Evolutionary conservation across 1,140 invertebrate genomes (phyloP), one percentile per base, ranked within the genome.

Genomic region (Apolygus lucorum): DNA sequence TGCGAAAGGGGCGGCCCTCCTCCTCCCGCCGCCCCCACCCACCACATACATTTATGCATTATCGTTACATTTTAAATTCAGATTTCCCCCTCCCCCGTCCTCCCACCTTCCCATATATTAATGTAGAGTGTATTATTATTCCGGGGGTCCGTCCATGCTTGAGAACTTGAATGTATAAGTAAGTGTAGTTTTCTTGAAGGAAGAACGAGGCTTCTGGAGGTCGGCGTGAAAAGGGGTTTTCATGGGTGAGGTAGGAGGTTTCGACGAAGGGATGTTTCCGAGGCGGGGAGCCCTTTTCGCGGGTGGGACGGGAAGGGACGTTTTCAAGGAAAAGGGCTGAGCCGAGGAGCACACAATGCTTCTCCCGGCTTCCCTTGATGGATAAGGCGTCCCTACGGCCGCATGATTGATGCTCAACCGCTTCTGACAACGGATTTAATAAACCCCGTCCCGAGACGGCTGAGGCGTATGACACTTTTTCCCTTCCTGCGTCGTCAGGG

Each of bases 101-200:
- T 69, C 52, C 63, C 59, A 63, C 71, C 66, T 67, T 65, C 71
- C 67, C 79, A 80, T 81, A 78, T 81, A 81, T 81, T 81, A 80
- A 81, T 79, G 80, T 80, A 76, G 74, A 77, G 76, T 76, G 78
- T 80, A 79, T 81, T 81, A 82, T 82, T 82, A 82, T 81, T 82
- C 80, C 77, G 75, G 76, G 76, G 77, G 77, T 79, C 79, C 77
- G 74, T 73, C 76, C 73, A 77, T 76, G 77, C 76, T 77, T 76
- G 76, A 77, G 81, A 80, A 81, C 79, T 80, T 79, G 79, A 81
- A 81, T 82, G 80, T 78, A 81, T 81, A 81, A 82, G 81, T 81
- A 74, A 74, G 72, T 68, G 71, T 68, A 71, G 70, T 67, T 73
- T 72, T 73, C 70, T 71, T 72, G 25, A 54, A 52, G 54, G 59